Percentiles rank a stretch among this genome's conserved stretches.
These are phyloP conservation scores for Pseudochirops cupreus DNA, from an alignment of 2,797 vertebrate species.

Conservation along the genomic window DNA sequence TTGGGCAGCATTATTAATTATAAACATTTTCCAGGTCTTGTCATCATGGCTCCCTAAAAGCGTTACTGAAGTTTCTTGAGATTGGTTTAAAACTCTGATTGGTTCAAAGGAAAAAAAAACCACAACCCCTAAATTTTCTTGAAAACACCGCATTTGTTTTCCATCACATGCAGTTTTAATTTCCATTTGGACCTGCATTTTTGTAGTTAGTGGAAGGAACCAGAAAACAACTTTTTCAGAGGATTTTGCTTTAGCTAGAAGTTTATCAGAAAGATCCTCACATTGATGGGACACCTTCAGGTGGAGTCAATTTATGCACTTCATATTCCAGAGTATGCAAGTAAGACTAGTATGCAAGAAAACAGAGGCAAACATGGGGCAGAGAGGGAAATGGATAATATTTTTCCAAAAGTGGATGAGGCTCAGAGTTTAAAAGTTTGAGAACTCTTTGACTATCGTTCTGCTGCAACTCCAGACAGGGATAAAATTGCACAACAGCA, in stretches of 20 bases:
- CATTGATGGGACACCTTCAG: not conserved
- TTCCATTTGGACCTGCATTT: not conserved
- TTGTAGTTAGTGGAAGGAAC: not conserved
- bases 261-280: not conserved
- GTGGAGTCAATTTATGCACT: too few relatives aligned
- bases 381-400: accelerated
- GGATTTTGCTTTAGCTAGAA: not conserved
- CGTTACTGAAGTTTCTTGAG: not conserved
- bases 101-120: conserved; percentile 4
- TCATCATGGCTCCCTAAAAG: not conserved
- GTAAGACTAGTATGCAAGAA: not conserved
- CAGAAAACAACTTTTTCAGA: not conserved
- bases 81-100: not conserved
- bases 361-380: not conserved
- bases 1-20: not conserved
- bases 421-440: not conserved
- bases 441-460: accelerated
- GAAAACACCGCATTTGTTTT: not conserved
- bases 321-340: not conserved
- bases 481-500: not conserved
- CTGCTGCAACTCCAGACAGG: not conserved
- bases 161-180: not conserved
- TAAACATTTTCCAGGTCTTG: conserved; percentile 4
- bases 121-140: not conserved
- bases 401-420: not conserved